Conservation (phyloP, 2,797 vertebrate species). For the Falco cherrug region DNA sequence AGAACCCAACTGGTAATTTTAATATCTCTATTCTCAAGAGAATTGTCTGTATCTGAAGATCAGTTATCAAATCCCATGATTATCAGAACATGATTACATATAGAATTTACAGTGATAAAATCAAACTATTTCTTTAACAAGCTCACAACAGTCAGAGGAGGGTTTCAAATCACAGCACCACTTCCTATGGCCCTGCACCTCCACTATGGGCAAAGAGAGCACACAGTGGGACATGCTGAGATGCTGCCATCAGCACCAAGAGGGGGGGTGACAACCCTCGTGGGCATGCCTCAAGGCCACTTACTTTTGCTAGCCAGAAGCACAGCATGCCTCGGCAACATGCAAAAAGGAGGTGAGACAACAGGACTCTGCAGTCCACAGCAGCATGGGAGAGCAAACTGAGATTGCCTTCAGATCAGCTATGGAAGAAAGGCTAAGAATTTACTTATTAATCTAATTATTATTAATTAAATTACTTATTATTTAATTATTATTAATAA, state of each 20-base stretch:
- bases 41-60: not conserved
- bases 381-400: not conserved
- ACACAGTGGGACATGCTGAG: accelerated
- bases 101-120: conserved; percentile 1
- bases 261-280: not conserved
- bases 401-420: not conserved
- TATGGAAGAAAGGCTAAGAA: not conserved
- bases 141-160: not conserved
- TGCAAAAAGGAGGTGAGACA: not conserved
- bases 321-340: not conserved
- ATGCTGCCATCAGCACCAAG: not conserved
- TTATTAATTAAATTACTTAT: no score
- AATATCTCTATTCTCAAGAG: not conserved
- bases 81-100: not conserved
- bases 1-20: conserved; percentile 16
- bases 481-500: no score
- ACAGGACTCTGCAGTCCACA: not conserved
- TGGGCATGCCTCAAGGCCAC: not conserved
- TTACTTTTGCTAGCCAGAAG: not conserved
- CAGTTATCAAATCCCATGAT: conserved; percentile 14
- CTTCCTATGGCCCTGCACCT: not conserved
- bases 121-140: not conserved
- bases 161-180: not conserved
- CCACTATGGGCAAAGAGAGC: not conserved
- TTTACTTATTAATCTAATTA: not conserved